Conservation (phyloP, 2,888 invertebrate species). For the Teinopalpus imperialis region DNA sequence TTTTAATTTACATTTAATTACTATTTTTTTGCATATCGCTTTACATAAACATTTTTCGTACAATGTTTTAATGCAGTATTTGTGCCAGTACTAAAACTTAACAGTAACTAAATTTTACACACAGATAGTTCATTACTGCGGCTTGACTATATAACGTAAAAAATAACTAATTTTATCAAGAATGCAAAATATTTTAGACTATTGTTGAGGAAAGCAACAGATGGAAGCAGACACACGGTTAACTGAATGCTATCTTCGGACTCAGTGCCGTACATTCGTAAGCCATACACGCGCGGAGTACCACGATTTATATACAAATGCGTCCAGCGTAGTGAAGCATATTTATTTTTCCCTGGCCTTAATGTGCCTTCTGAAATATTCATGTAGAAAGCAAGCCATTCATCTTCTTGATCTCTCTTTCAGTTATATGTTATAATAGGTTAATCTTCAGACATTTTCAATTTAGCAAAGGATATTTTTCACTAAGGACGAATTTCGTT, state of each 20-base stretch:
- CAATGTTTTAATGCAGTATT: too few species aligned
- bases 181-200: neutral
- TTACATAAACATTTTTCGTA: too few species aligned
- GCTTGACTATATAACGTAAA: too few species aligned
- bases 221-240: constrained; percentile 39
- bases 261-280: constrained; percentile 51
- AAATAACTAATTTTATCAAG: too few species aligned
- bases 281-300: constrained; percentile 62
- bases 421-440: constrained; percentile 58
- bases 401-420: constrained; percentile 66
- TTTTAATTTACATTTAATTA: too few species aligned
- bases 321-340: constrained; percentile 69
- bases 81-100: too few species aligned
- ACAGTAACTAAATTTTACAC: too few species aligned
- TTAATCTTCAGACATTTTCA: neutral
- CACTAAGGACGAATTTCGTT: too few species aligned
- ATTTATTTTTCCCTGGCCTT: constrained; percentile 75
- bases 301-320: constrained; percentile 77
- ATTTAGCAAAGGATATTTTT: too few species aligned
- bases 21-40: too few species aligned
- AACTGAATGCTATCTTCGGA: constrained; percentile 63
- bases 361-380: constrained; percentile 77
- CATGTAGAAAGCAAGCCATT: constrained; percentile 72
- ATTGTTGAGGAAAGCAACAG: constrained; percentile 1
- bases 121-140: too few species aligned